These are phyloP conservation scores for Psilopogon haemacephalus DNA, from an alignment of 2,113 vertebrate species.

Conservation along the genomic window DNA sequence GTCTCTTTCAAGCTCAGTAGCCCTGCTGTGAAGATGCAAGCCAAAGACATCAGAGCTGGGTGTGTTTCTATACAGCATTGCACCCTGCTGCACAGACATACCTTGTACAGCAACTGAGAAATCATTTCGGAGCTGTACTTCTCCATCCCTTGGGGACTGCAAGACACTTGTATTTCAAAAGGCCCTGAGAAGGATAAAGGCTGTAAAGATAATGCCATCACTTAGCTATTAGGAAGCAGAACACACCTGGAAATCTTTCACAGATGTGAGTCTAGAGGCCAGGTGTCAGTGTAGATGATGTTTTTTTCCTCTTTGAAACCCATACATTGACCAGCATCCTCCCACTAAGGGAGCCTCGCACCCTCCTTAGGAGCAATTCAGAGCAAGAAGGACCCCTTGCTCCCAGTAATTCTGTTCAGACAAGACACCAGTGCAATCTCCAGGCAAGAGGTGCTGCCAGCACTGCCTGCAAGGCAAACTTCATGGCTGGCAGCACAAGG, in stretches of 20 bases:
- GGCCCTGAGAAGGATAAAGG: not conserved
- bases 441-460: not conserved
- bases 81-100: not conserved
- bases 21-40: not conserved
- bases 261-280: not conserved
- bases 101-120: not conserved
- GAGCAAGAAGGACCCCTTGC: not conserved
- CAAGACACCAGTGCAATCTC: not conserved
- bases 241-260: not conserved
- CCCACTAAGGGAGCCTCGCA: not conserved
- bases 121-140: not conserved
- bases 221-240: not conserved
- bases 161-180: not conserved
- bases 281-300: not conserved
- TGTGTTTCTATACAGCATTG: not conserved
- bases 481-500: not conserved
- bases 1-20: not conserved
- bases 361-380: not conserved
- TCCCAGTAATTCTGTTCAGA: not conserved
- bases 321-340: not conserved
- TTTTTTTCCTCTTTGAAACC: not conserved
- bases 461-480: not conserved
- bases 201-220: not conserved
- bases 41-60: not conserved
- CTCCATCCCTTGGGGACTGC: not conserved